phyloP scores from a whole-genome alignment of 2,113 vertebrate genomes.

The Coptodon bakossiorum region DNA sequence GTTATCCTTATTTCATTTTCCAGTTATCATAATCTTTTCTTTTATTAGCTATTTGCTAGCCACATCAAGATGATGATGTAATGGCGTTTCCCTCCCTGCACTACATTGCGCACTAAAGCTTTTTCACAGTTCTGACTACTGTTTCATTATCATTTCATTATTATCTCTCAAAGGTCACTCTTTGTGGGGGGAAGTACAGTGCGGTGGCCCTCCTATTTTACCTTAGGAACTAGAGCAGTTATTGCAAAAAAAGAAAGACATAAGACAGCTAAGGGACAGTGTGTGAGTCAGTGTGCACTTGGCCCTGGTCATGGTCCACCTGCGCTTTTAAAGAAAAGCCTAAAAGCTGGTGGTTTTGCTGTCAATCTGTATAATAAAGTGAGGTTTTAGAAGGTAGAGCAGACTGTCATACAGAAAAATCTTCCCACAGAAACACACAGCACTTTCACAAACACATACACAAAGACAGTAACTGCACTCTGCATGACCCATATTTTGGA shows the following conservation, averaged over 20 bases:
- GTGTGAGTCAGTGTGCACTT: conserved; percentile 13
- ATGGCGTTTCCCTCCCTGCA: neutral
- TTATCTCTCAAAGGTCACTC: neutral
- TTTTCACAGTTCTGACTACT: neutral
- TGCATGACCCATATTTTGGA: conserved; percentile 53
- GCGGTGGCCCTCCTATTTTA: neutral
- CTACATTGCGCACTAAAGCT: neutral
- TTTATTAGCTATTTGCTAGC: neutral
- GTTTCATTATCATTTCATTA: neutral
- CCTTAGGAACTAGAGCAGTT: neutral
- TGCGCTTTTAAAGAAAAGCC: neutral
- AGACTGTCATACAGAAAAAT: neutral
- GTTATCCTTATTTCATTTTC: neutral
- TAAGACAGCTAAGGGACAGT: neutral
- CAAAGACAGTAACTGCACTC: conserved; percentile 25
- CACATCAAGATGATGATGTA: neutral
- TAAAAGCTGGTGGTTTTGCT: conserved; percentile 7
- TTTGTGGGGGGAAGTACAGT: neutral
- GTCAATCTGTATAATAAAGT: neutral
- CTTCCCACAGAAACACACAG: neutral
- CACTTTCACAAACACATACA: neutral
- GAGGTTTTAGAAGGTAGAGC: neutral
- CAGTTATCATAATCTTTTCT: neutral
- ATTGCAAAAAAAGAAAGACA: neutral
- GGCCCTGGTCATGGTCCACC: neutral